Base-by-base conservation (phyloP, 2,797 vertebrate genomes). In the Lagorchestes hirsutus region DNA sequence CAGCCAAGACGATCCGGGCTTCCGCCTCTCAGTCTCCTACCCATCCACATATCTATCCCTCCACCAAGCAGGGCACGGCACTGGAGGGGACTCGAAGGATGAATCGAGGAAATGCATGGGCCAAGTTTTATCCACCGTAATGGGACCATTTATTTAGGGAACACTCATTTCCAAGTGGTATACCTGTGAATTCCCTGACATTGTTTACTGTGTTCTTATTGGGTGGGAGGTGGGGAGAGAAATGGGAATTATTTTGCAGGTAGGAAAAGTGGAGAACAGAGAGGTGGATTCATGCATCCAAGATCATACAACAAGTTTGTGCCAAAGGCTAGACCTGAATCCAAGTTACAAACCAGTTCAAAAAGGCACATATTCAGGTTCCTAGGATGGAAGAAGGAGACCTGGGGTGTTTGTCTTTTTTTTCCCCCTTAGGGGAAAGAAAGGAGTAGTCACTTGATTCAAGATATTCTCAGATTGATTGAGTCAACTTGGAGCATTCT, bases 11-110 rank as follows among this genome's bases (percentile, higher is more conserved):
- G 40, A 12, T 11, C 22, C 27, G 74, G 74, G 74, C 67, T n/a
- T 54, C 54, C 12, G 12, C 50, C 96, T 97, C 91, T 13, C 92
- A 94, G 90, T 90, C 97, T 95, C 92, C 52, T 87, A 92, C 95
- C 93, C 94, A 62, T 94, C 93, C 95, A 74, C 62, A 40, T 93
- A 94, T 95, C 96, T 27, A 59, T 46, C 24, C 92, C 95, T 90
- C 91, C 59, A 56, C 93, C 95, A 0, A 74, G 8, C 55, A 58
- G 95, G 94, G 94, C 1, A 0, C 40, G 1, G 57, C 55, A 31
- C 54, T 67, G 91, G 92, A 91, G 0, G 95, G 97, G 90, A 34
- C 74, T n/a, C 4, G 0, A 18, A 90, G 93, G 57, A 55, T 27
- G 55, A 92, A 16, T 58, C 9, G 54, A 59, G 74, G 74, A 87